Evolutionary conservation across 2,113 vertebrate genomes (phyloP), one percentile per base, ranked within the genome.

Genomic region (Martes martes): DNA sequence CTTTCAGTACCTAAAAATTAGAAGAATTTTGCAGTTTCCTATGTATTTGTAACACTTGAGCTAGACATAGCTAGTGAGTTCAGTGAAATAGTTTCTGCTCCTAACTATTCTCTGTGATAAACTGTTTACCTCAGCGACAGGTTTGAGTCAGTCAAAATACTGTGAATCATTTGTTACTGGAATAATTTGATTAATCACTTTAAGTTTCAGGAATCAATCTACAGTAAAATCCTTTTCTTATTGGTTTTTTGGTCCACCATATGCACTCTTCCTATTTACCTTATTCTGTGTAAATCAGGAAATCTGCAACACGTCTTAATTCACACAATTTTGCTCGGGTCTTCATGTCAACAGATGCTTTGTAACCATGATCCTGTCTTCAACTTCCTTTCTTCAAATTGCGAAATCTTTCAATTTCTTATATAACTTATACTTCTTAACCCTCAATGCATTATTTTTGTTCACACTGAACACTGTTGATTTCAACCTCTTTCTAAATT

Each of bases 1-100:
- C 84, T 97, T 94, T 87, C 71, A 83, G 76, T 57, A 65, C 26
- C 59, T 84, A 63, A 93, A 98, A 95, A 52, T 73, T 91, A 83
- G 76, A 88, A 82, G n/a, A 95, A 36, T 82, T 94, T 84, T 90
- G 4, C 21, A 47, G 31, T 90, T 96, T 97, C 52, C 71, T 71
- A 28, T 24, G 33, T 74, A 90, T 96, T 74, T 95, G 6, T 78
- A 89, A 83, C 89, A 83, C 36, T 24, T 83, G 33, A 86, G 31
- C 55, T 76, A 63, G 50, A 39, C 45, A 39, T 26, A 92, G 31
- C 39, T 92, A 69, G 10, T 28, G 61, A 18, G 74, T 39, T 93
- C 16, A 59, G 42, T 45, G 21, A 89, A 95, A 87, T 52, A 7
- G 16, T 79, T 93, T 88, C 42, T 31, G 11, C 21, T 89, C 1